Evolutionary conservation across 2,888 invertebrate species (phyloP).

Genomic region (Callosobruchus maculatus): DNA sequence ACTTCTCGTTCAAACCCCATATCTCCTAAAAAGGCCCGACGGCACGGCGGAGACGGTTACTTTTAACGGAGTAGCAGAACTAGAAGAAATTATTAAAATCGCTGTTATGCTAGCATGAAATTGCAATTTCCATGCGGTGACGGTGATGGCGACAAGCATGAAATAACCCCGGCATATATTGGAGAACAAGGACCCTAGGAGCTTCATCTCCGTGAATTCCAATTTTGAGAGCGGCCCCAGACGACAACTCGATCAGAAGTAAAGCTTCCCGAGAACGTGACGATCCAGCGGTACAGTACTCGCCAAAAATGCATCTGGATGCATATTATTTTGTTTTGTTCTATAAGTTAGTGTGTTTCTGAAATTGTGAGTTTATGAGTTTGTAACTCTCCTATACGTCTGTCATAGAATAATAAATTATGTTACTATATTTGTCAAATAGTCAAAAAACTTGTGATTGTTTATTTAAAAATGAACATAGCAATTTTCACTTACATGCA

Average conservation of each 20-base stretch:
- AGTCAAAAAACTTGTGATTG: no score
- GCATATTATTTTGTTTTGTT: no score
- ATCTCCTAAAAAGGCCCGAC: not conserved
- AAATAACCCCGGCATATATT: conserved; percentile 4
- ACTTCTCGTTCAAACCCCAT: no score
- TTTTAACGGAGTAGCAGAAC: not conserved
- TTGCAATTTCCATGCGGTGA: conserved; percentile 10
- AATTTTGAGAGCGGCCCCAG: not conserved
- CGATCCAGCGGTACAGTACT: not conserved
- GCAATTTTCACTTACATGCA: no score
- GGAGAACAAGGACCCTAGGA: not conserved
- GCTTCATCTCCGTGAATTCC: not conserved
- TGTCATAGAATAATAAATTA: no score
- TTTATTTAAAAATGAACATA: no score
- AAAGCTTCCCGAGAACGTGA: not conserved
- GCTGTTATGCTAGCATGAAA: conserved; percentile 4
- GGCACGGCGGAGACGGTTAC: not conserved
- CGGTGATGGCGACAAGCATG: conserved; percentile 4
- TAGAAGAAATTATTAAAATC: not conserved
- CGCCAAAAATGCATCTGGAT: no score
- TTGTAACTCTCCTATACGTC: no score
- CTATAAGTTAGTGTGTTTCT: no score
- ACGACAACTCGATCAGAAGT: not conserved
- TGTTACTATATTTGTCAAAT: no score
- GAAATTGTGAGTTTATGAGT: no score